phyloP scores from a whole-genome alignment of 2,113 vertebrate species.

The Chaenogobius annularis region DNA sequence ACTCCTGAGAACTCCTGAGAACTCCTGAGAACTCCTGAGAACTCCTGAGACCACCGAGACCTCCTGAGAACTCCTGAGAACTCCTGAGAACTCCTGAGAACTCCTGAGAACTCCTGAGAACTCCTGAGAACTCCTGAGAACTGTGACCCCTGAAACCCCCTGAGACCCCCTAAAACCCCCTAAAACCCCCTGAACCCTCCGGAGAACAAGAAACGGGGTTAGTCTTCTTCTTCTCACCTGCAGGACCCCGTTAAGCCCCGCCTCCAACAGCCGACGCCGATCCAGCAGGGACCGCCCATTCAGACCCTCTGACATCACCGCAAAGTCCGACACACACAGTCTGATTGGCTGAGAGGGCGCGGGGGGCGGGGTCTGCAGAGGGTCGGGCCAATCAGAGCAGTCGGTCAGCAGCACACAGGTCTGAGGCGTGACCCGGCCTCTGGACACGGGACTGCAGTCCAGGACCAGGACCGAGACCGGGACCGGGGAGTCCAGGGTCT shows the following conservation, averaged over 20 bases:
- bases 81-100: conserved; percentile 13
- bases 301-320: conserved; percentile 68
- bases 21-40: too few species aligned
- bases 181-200: conserved; percentile 19
- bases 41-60: too few species aligned
- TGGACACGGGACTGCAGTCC: conserved; percentile 72
- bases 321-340: conserved; percentile 78
- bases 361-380: background rate
- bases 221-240: background rate
- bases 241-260: conserved; percentile 35
- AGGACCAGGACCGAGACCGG: conserved; percentile 63
- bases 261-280: conserved; percentile 37
- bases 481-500: conserved; percentile 64
- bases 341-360: conserved; percentile 15
- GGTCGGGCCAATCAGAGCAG: conserved; percentile 47
- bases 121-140: too few species aligned
- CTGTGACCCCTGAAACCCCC: background rate
- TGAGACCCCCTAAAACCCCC: background rate
- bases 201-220: too few species aligned
- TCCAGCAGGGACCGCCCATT: conserved; percentile 56
- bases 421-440: conserved; percentile 67
- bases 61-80: background rate
- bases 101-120: background rate
- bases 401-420: conserved; percentile 73
- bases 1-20: too few species aligned